These are phyloP conservation scores for Lasius fuliginosus DNA, from an alignment of 2,888 invertebrate genomes.

Conservation along the genomic window DNA sequence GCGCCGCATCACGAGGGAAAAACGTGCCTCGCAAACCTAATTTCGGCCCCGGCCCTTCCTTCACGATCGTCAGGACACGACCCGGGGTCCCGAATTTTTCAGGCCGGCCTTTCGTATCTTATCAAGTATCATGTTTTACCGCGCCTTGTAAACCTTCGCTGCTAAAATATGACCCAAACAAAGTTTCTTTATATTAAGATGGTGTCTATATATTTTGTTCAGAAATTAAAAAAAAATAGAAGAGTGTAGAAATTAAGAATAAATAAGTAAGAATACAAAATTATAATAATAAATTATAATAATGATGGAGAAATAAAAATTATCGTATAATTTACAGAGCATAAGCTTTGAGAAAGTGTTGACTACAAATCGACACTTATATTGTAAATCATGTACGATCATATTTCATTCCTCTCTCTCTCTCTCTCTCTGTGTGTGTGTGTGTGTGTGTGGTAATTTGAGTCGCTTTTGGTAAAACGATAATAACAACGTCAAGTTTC, in stretches of 20 bases:
- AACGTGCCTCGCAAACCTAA: slow-evolving; percentile 73
- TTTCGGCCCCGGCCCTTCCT: slow-evolving; percentile 53
- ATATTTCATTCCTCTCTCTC: slow-evolving; percentile 19
- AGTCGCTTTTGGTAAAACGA: slow-evolving; percentile 29
- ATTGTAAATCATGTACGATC: slow-evolving; percentile 31
- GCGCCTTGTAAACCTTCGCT: slow-evolving; percentile 10
- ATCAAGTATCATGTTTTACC: slow-evolving; percentile 44
- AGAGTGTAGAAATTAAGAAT: not conserved
- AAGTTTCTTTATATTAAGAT: slow-evolving; percentile 32
- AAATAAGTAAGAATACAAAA: not conserved
- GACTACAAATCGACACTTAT: slow-evolving; percentile 17
- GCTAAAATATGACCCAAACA: slow-evolving; percentile 38
- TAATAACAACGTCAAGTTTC: slow-evolving; percentile 21
- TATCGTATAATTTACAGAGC: slow-evolving; percentile 18
- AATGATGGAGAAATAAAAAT: not conserved
- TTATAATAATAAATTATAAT: not conserved
- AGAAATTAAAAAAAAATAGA: slow-evolving; percentile 17
- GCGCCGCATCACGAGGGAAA: slow-evolving; percentile 44
- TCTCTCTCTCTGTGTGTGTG: too few species aligned
- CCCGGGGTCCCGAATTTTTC: slow-evolving; percentile 42
- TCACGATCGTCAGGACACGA: slow-evolving; percentile 55
- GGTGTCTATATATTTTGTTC: not conserved
- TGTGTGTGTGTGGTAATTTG: not conserved
- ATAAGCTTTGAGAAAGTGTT: slow-evolving; percentile 1
- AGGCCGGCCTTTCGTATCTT: slow-evolving; percentile 35